These are phyloP conservation scores for Papilio dardanus DNA, from an alignment of 1,140 invertebrate species.

Conservation along the genomic window DNA sequence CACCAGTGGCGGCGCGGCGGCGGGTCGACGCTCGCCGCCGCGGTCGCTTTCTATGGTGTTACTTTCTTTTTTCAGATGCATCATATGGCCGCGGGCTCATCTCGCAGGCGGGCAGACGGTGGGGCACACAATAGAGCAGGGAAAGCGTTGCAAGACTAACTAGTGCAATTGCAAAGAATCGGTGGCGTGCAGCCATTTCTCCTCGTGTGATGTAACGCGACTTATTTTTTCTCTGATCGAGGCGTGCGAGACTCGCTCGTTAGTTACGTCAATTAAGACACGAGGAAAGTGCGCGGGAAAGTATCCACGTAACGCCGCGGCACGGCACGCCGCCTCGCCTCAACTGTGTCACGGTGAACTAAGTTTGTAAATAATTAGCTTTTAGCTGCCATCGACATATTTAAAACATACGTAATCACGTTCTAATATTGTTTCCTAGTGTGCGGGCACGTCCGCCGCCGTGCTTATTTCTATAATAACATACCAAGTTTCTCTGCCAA, in stretches of 20 bases:
- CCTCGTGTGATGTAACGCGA: conserved; percentile 76
- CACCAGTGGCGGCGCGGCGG: conserved; percentile 40
- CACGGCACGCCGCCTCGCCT: conserved; percentile 42
- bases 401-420: conserved; percentile 47
- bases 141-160: conserved; percentile 64
- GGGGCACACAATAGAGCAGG: conserved; percentile 62
- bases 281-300: conserved; percentile 79
- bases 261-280: conserved; percentile 79
- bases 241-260: conserved; percentile 75
- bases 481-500: conserved; percentile 19
- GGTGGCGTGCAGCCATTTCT: conserved; percentile 77
- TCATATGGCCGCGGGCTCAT: conserved; percentile 56
- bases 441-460: conserved; percentile 42
- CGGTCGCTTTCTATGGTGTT: conserved; percentile 47
- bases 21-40: conserved; percentile 44
- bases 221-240: conserved; percentile 65
- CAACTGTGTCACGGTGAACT: conserved; percentile 71
- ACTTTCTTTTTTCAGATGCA: conserved; percentile 60
- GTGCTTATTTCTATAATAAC: conserved; percentile 10
- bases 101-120: conserved; percentile 43
- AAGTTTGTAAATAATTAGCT: conserved; percentile 75
- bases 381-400: conserved; percentile 41
- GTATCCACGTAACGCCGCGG: conserved; percentile 58
- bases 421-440: conserved; percentile 44
- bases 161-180: conserved; percentile 71